Conservation (phyloP, 2,797 vertebrate species). For the Triplophysa yarkandensis region DNA sequence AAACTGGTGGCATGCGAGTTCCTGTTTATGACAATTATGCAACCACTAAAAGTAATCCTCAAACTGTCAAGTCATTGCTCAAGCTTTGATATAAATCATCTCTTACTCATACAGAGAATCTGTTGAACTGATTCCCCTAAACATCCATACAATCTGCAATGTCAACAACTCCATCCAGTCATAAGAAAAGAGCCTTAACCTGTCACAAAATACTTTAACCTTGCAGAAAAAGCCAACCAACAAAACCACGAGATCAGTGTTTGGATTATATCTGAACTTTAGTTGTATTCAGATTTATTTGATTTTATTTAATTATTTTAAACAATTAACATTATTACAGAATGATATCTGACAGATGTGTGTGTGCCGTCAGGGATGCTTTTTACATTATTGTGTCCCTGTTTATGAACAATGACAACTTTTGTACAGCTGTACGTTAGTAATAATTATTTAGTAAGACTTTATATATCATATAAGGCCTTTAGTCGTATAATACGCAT, state of each 20-base stretch:
- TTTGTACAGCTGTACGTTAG: no score
- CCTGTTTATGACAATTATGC: conserved; percentile 12
- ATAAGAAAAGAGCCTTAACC: neutral
- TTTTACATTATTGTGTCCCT: no score
- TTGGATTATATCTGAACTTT: no score
- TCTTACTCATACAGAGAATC: neutral
- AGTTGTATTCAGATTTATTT: no score
- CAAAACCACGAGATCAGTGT: neutral
- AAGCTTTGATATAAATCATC: neutral
- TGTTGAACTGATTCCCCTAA: conserved; percentile 22
- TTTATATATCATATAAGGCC: no score
- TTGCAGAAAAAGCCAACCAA: neutral
- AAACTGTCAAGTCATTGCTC: conserved; percentile 24
- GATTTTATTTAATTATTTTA: no score
- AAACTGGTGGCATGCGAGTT: neutral
- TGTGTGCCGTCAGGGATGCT: no score
- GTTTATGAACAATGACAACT: no score
- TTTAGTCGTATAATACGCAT: no score
- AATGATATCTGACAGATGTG: no score
- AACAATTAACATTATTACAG: no score
- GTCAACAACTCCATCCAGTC: conserved; percentile 3
- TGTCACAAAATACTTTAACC: neutral
- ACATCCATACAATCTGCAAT: conserved; percentile 17
- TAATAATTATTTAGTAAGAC: no score
- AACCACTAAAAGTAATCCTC: neutral